Base-by-base conservation (phyloP, 2,797 vertebrate genomes). In the Anguilla pacifica region DNA sequence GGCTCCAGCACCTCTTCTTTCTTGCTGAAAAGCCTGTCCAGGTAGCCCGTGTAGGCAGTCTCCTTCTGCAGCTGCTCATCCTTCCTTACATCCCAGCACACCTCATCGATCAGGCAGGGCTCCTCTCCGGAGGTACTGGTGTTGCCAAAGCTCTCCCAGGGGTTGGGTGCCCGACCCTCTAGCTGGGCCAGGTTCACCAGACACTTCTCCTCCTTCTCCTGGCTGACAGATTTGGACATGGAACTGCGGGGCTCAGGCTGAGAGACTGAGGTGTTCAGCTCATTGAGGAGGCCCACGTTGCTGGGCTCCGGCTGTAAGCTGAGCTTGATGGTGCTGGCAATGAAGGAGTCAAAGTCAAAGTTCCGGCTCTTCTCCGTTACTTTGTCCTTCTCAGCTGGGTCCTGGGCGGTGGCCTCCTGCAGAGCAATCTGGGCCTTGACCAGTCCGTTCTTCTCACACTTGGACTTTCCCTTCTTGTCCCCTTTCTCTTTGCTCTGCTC, bases 291-390 rank as follows among this genome's bases (percentile, higher is more conserved):
- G 92, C 97, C 97, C 85, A 98, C 96, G 86, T 97, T 97, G 72
- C 94, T 92, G 90, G 97, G 95, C 94, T 98, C 97, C 0, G 96
- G 97, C 92, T 98, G 98, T 94, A 98, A 96, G 95, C 98, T 99
- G 91, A 99, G 97, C 87, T 98, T 97, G 93, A 99, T 98, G 92
- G 98, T 99, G 93, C 97, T 97, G 90, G 98, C 98, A 85, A 99
- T 99, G 92, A 99, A 99, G 13, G 98, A 99, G 95, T 99, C 98
- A 90, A 99, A 99, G 94, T 99, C 98, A 91, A 99, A 99, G 89
- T 96, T 97, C 90, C 96, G 97, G 83, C 96, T 94, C 89, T 96
- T 96, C 90, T 97, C 96, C 89, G 96, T 98, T 91, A 96, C 96
- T 35, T 95, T 94, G 95, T 98, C 98, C 94, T 97, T 99, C 88